Evolutionary conservation across 2,888 invertebrate genomes (phyloP).

Genomic region (Eudasyphora cyanicolor): DNA sequence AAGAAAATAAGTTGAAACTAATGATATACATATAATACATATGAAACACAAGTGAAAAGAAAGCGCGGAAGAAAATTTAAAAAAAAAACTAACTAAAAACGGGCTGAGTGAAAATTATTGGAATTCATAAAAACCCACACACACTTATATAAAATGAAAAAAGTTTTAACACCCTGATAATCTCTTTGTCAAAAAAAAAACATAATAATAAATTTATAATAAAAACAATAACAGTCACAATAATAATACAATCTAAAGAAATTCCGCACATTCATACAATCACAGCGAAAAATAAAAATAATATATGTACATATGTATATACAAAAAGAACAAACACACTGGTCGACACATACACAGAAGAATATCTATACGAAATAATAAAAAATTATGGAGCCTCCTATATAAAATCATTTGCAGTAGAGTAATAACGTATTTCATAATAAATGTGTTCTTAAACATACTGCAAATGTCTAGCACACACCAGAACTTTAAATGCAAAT

Average conservation of each 20-base stretch:
- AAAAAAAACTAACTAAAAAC: background rate
- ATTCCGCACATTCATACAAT: background rate
- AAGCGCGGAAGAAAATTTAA: background rate
- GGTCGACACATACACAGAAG: no score
- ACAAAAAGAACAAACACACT: background rate
- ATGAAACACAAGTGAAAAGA: background rate
- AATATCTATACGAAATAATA: background rate
- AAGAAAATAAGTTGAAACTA: conserved; percentile 40
- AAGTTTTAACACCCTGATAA: background rate
- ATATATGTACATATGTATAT: background rate
- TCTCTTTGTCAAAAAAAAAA: background rate
- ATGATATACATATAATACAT: conserved; percentile 18
- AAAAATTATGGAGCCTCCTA: no score
- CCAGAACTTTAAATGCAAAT: no score
- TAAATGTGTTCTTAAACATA: no score
- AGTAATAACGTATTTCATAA: no score
- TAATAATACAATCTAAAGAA: background rate
- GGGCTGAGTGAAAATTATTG: conserved; percentile 1
- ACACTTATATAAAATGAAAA: conserved; percentile 23
- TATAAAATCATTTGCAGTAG: no score
- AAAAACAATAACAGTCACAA: background rate
- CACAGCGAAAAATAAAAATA: background rate
- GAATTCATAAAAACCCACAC: no score
- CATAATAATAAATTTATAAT: no score
- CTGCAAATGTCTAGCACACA: no score